Base-by-base conservation (phyloP, 2,888 invertebrate genomes). In the Eustalomyia histrio region DNA sequence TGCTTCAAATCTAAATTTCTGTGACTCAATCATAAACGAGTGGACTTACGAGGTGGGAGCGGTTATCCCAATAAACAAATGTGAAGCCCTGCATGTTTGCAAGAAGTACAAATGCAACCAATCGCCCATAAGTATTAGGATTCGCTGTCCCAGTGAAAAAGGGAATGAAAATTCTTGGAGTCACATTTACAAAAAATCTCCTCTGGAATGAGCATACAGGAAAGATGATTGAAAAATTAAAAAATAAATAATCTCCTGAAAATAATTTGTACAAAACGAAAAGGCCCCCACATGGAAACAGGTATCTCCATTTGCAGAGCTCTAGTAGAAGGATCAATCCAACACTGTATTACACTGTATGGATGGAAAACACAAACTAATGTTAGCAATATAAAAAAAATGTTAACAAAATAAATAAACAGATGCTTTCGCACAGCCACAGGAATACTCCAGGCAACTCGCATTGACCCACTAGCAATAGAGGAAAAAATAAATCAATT, bases 181-280 rank as follows among this genome's bases (percentile, higher is more conserved):
- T 60, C 2, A 61, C 53, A 1, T 69, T 67, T 50, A 18, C 68
- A 6, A 68, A 55, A 43, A 76, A 76, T 24, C 12, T 69, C 6
- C 55, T 76, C 16, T 76, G 75, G 75, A 75, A 67, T 24, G 43
- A 43, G 2, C 68, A 68, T 17, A 21, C 47, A 0, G 61, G 61
- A 8, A 21, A n/a, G 0, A 5, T 50, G 8, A 18, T 29, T 2
- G 3, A 12, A 4, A 64, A 29, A 47, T 6, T 64, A 21, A 10
- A 47, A 47, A 29, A 50, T 50, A 14, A 47, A 64, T 16, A 64
- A 64, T 16, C n/a, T 64, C 1, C 14, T 64, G 29, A 64, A 50
- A 50, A 47, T 64, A 6, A 64, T 64, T 21, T 64, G 63, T n/a
- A 47, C 50, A n/a, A 47, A 16, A 7, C 47, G 29, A 1, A 64